These are phyloP conservation scores for Setophaga petechia DNA, from an alignment of 2,113 vertebrate species.

Conservation along the genomic window DNA sequence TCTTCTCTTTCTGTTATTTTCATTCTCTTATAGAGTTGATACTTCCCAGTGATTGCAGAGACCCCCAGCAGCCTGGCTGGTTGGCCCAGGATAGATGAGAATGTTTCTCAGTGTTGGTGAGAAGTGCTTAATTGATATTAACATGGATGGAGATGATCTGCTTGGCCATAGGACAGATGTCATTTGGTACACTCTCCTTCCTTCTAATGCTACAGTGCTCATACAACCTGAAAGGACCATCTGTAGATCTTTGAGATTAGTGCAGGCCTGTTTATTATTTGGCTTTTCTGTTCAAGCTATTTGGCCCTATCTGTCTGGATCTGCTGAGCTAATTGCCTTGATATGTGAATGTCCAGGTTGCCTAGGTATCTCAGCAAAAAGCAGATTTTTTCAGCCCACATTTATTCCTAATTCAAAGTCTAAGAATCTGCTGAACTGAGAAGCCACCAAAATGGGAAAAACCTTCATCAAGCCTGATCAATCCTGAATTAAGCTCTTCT, in stretches of 20 bases:
- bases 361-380: not conserved
- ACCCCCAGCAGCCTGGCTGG: not conserved
- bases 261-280: constrained; percentile 40
- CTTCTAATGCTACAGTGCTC: not conserved
- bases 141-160: constrained; percentile 1
- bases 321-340: not conserved
- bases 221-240: constrained; percentile 46
- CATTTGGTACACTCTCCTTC: constrained; percentile 4
- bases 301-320: not conserved
- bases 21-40: not conserved
- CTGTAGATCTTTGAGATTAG: constrained; percentile 59
- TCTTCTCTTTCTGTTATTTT: not conserved
- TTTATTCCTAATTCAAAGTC: not conserved
- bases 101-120: not conserved
- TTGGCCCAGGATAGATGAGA: not conserved
- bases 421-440: not conserved
- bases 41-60: not conserved
- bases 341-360: not conserved
- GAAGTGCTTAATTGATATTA: constrained; percentile 49
- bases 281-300: not conserved
- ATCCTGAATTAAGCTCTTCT: not conserved
- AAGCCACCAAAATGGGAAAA: not conserved
- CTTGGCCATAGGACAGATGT: constrained; percentile 5
- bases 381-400: not conserved
- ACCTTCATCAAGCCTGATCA: not conserved